A percentile compares a stretch with the other conserved stretches of the same genome.
phyloP scores from a whole-genome alignment of 2,888 invertebrate species.

The Acrobasis repandana region DNA sequence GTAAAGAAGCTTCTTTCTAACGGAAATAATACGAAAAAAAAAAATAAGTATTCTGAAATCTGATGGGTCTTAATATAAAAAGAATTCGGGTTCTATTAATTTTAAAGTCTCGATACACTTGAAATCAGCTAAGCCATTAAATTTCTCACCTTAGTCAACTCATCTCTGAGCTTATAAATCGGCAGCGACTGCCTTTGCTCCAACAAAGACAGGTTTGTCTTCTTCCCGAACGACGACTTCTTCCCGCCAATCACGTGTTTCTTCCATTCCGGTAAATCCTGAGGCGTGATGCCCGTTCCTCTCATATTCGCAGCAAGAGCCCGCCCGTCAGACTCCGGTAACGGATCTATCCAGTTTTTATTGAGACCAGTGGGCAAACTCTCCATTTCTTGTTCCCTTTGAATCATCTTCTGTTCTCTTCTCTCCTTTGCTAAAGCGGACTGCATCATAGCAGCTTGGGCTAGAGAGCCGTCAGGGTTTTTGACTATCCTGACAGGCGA shows the following conservation, averaged over 20 bases:
- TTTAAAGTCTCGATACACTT: too few relatives aligned
- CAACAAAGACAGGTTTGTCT: slow-evolving; percentile 95
- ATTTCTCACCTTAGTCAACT: slow-evolving; percentile 89
- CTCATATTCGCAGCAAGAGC: slow-evolving; percentile 90
- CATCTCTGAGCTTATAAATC: slow-evolving; percentile 97
- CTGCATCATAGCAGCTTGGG: slow-evolving; percentile 99
- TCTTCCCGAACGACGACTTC: slow-evolving; percentile 98
- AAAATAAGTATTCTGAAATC: too few relatives aligned
- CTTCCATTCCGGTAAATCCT: slow-evolving; percentile 99
- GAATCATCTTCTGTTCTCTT: slow-evolving; percentile 97
- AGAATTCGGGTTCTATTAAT: too few relatives aligned
- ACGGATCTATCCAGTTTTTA: slow-evolving; percentile 98
- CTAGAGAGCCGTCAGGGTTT: slow-evolving; percentile 99
- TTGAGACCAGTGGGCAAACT: slow-evolving; percentile 90
- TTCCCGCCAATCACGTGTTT: slow-evolving; percentile 99
- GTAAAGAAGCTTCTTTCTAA: too few relatives aligned
- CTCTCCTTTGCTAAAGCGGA: slow-evolving; percentile 98
- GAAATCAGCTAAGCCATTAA: background rate
- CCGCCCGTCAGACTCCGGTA: slow-evolving; percentile 91
- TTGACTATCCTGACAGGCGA: slow-evolving; percentile 98
- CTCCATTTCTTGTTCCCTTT: slow-evolving; percentile 95
- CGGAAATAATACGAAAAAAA: too few relatives aligned
- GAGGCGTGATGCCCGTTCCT: slow-evolving; percentile 91
- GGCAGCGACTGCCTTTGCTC: slow-evolving; percentile 98
- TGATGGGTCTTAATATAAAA: too few relatives aligned